A percentile compares a stretch with the other conserved stretches of the same genome.
phyloP scores from a whole-genome alignment of 2,113 vertebrate species.

The Salvelinus fontinalis region DNA sequence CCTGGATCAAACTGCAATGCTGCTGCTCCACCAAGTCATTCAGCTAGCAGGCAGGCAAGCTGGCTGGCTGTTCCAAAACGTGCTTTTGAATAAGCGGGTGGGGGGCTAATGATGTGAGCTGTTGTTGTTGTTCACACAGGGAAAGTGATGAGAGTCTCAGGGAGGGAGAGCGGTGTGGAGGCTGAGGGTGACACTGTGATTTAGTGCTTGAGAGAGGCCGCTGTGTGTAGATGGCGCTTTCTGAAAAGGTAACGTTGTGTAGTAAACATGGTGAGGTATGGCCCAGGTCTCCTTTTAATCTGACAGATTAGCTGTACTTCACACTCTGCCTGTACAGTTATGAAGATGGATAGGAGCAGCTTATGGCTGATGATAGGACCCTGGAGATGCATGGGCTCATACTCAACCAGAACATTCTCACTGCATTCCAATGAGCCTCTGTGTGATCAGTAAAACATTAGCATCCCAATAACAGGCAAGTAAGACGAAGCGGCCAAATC shows the following conservation, averaged over 20 bases:
- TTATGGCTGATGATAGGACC: conserved; percentile 73
- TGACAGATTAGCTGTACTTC: conserved; percentile 64
- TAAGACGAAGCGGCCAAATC: conserved; percentile 66
- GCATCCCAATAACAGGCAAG: conserved; percentile 60
- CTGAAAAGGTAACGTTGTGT: not conserved
- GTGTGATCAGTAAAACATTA: conserved; percentile 59
- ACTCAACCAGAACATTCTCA: conserved; percentile 65
- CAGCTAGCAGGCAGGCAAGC: conserved; percentile 31
- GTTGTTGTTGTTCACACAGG: not conserved
- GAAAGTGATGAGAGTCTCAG: not conserved
- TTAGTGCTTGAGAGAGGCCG: not conserved
- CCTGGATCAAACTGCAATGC: conserved; percentile 2
- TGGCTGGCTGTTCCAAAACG: conserved; percentile 48
- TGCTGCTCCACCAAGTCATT: conserved; percentile 11
- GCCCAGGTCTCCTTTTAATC: not conserved
- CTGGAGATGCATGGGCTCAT: conserved; percentile 68
- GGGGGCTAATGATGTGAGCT: conserved; percentile 53
- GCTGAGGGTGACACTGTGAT: conserved; percentile 1
- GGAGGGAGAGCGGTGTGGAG: not conserved
- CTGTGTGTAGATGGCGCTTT: too few relatives aligned
- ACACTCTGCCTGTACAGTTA: conserved; percentile 68
- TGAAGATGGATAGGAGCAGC: conserved; percentile 76
- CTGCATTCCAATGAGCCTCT: conserved; percentile 66
- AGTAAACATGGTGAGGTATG: not conserved
- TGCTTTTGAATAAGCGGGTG: conserved; percentile 37